phyloP scores from a whole-genome alignment of 2,888 invertebrate genomes.

The Mimumesa dahlbomi region DNA sequence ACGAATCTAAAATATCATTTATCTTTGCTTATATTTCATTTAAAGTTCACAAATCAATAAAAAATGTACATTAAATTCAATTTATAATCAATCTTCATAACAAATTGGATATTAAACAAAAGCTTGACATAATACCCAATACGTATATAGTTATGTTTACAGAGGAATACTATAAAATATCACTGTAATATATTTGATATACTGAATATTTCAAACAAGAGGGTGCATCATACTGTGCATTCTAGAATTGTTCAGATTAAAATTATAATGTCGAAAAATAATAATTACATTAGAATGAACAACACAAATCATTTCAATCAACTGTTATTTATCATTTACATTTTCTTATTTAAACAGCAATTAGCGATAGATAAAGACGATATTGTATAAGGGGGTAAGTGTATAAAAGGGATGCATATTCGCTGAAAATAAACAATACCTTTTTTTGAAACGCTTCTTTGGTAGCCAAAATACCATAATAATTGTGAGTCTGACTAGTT shows the following conservation, averaged over 20 bases:
- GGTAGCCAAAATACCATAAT: conserved; percentile 74
- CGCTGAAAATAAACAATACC: conserved; percentile 60
- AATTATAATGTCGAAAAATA: conserved; percentile 20
- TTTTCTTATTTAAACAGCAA: not conserved
- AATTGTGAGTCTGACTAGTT: conserved; percentile 38
- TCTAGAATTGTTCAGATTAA: not conserved
- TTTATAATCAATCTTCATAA: too few species aligned
- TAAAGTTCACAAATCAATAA: too few species aligned
- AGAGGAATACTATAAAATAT: too few species aligned
- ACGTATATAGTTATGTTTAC: too few species aligned
- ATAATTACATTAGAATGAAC: not conserved
- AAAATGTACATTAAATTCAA: too few species aligned
- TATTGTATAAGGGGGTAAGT: not conserved
- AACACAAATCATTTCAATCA: not conserved
- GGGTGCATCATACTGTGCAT: not conserved
- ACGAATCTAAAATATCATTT: too few species aligned
- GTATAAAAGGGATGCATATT: not conserved
- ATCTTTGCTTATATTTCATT: too few species aligned
- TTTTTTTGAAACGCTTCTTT: conserved; percentile 73
- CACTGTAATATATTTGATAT: too few species aligned
- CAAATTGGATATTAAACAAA: too few species aligned
- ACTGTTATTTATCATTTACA: not conserved
- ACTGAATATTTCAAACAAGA: too few species aligned
- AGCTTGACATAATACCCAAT: too few species aligned
- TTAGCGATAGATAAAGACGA: not conserved